Conservation (phyloP, 2,888 invertebrate species). For the Dugesia japonica region DNA sequence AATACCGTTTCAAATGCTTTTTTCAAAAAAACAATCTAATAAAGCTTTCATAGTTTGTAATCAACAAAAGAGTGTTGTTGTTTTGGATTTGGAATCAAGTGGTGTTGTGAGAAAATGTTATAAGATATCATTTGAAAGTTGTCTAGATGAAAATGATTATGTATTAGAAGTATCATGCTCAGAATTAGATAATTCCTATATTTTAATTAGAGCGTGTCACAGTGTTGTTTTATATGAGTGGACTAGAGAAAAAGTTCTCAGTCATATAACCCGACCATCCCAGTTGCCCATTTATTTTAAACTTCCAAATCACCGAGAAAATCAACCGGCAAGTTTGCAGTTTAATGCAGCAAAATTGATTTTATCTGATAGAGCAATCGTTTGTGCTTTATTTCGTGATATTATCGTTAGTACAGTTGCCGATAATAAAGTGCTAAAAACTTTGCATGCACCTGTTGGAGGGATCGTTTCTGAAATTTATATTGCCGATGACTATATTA, state of each 20-base stretch:
- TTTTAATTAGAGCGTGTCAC: conserved; percentile 38
- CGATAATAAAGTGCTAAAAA: conserved; percentile 38
- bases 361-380: conserved; percentile 40
- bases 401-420: conserved; percentile 43
- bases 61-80: conserved; percentile 39
- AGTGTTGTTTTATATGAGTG: conserved; percentile 41
- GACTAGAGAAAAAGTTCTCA: conserved; percentile 39
- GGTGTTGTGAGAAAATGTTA: conserved; percentile 42
- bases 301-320: conserved; percentile 39
- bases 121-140: conserved; percentile 36
- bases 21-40: conserved; percentile 39
- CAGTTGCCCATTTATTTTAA: conserved; percentile 43
- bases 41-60: conserved; percentile 40
- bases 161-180: conserved; percentile 38
- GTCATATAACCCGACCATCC: conserved; percentile 39
- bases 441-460: conserved; percentile 43
- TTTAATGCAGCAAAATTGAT: conserved; percentile 43
- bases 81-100: conserved; percentile 39
- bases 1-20: conserved; percentile 39
- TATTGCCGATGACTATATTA: conserved; percentile 40
- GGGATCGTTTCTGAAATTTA: conserved; percentile 39
- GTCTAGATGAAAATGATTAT: conserved; percentile 36
- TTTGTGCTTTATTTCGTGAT: conserved; percentile 43
- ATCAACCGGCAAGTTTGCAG: conserved; percentile 37
- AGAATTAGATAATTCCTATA: conserved; percentile 37